phyloP scores from a whole-genome alignment of 2,113 vertebrate species.

The Channa argus region DNA sequence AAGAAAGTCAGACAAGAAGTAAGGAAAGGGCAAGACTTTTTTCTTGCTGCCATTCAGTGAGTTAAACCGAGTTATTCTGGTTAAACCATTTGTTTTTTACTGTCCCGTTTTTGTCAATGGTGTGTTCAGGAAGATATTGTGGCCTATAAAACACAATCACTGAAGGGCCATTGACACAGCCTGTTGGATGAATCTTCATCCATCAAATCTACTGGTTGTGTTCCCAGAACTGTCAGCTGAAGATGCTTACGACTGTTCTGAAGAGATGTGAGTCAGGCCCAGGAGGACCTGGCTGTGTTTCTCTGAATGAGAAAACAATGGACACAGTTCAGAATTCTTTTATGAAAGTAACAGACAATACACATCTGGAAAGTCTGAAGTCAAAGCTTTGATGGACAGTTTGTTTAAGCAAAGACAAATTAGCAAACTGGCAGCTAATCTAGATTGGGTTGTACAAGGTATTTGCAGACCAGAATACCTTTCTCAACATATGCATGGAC shows the following conservation, averaged over 20 bases:
- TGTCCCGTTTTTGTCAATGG: constrained; percentile 11
- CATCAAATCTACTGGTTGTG: neutral
- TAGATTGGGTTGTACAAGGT: neutral
- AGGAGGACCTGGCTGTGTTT: constrained; percentile 23
- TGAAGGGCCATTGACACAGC: constrained; percentile 5
- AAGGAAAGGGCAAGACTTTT: neutral
- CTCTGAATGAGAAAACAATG: constrained; percentile 25
- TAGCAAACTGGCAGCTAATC: neutral
- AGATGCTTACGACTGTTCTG: constrained; percentile 24
- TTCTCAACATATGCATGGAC: no score
- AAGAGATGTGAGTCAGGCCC: constrained; percentile 34
- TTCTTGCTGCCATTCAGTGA: neutral
- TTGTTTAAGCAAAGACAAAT: neutral
- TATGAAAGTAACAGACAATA: constrained; percentile 4
- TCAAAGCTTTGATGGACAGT: no score
- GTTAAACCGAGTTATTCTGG: neutral
- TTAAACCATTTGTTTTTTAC: constrained; percentile 10
- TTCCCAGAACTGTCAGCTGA: constrained; percentile 39
- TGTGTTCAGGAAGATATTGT: constrained; percentile 23
- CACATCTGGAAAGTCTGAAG: constrained; percentile 13
- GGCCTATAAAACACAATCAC: constrained; percentile 20
- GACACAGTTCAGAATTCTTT: constrained; percentile 3
- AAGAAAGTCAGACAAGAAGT: neutral
- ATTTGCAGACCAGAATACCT: no score
- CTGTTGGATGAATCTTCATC: constrained; percentile 27